Base-by-base conservation (phyloP, 2,797 vertebrate genomes). In the Siniperca scherzeri region DNA sequence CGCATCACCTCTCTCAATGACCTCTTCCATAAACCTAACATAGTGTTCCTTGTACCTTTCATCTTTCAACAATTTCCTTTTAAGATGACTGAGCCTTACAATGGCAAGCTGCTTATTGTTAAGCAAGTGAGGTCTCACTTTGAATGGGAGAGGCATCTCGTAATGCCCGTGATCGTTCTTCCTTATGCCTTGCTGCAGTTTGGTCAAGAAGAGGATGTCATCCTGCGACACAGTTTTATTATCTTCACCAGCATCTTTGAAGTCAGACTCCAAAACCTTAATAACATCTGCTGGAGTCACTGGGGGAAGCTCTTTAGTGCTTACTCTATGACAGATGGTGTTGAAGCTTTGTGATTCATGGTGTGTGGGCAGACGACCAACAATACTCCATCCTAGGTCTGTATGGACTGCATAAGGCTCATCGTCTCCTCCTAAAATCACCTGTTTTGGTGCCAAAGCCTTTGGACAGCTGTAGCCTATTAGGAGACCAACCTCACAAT, bases 181-280 rank as follows among this genome's bases (percentile, higher is more conserved):
- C 10, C 19, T 12, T 10, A 65, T 82, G 1, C 33, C 19, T 25
- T 67, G n/a, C 19, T 66, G 48, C 21, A 80, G 25, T 2, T 36
- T 44, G 14, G 76, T 22, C 36, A 74, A 14, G 10, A 83, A 78
- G 8, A 10, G 46, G 22, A 85, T 77, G 44, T 85, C 69, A 38
- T 77, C 68, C 7, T 88, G 80, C 44, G 82, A 80, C 53, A 88
- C 73, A 12, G 70, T 60, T 12, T 52, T 72, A 0, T 11, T 16
- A 2, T 80, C 69, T 9, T 64, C 25, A 1, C 3, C 70, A 1
- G 25, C 3, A 1, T 85, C 82, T 30, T 82, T 82, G 38, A 83
- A 83, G 66, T 88, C 74, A n/a, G 16, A 56, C 46, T 86, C 78
- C 0, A 81, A 68, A 64, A n/a, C n/a, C n/a, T n/a, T n/a, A n/a